Percentiles rank a stretch among this genome's conserved stretches.
Conservation (phyloP, 2,113 vertebrate genomes). For the Mystacornis crossleyi region DNA sequence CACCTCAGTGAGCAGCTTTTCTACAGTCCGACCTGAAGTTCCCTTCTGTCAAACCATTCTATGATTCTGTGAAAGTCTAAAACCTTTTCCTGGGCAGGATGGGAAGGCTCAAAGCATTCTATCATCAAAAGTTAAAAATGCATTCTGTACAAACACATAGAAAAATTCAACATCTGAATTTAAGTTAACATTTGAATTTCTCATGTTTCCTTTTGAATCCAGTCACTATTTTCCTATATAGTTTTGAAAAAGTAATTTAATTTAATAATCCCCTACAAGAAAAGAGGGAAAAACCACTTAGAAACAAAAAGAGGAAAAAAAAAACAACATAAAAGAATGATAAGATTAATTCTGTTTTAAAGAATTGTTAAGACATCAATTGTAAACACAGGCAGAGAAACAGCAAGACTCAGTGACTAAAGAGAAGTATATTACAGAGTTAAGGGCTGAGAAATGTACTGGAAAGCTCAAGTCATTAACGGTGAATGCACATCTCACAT, state of each 20-base stretch:
- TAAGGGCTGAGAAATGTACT: neutral
- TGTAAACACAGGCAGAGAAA: neutral
- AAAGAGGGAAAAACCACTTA: neutral
- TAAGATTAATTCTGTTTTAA: neutral
- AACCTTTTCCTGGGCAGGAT: neutral
- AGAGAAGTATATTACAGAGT: neutral
- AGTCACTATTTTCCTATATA: neutral
- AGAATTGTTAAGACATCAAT: neutral
- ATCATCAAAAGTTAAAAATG: neutral
- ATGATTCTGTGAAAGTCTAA: neutral
- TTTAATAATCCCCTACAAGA: neutral
- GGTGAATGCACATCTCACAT: neutral
- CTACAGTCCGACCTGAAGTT: neutral
- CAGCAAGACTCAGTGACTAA: neutral
- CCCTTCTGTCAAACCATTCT: neutral
- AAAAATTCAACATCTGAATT: neutral
- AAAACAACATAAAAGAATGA: neutral
- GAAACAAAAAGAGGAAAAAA: neutral
- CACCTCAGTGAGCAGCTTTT: neutral
- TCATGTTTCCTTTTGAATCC: neutral
- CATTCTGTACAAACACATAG: neutral
- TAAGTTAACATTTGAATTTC: neutral
- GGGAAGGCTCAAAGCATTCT: neutral
- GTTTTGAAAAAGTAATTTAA: neutral
- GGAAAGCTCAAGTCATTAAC: neutral